Evolutionary conservation across 1,140 invertebrate species (phyloP), one percentile per base, ranked within the genome.

Genomic region (Aphaenogaster rudis): DNA sequence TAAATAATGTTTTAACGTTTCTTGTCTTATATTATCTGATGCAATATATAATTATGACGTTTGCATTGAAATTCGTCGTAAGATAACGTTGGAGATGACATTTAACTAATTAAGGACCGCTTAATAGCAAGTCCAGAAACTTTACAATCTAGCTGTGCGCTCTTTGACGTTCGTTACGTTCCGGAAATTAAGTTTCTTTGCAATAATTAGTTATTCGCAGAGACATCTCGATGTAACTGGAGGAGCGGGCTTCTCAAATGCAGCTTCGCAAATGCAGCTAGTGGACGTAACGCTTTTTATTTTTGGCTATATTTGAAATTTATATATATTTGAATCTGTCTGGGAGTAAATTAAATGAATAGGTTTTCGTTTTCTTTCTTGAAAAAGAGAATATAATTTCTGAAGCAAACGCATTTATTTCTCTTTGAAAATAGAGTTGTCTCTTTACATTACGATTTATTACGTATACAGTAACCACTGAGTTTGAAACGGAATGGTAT

Each of bases 171-270:
- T 82, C 5, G 42, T 57, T 50, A 9, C 28, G 42, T 82, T 63
- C n/a, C 33, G 42, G 80, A 84, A 84, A 84, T 84, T 84, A 63
- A 61, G 7, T 84, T 84, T 61, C 80, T 76, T 76, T 33, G 42
- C 33, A 76, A 84, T 84, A 84, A 50, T 84, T 84, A 76, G 69
- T 63, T 63, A 61, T 48, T 80, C 7, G 45, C n/a, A 82, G 67
- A 50, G 42, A 76, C 15, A 50, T 57, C 28, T 74, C 28, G 52
- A 45, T 48, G 4, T 59, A n/a, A 61, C 28, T 72, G 42, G 48
- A 72, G 3, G 33, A n/a, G 17, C 72, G 17, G 45, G 13, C n/a
- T 74, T 36, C 0, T 15, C 15, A 21, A 82, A 59, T 57, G 59
- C 11, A 13, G 15, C 13, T 74, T 36, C 0, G 21, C 15, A 21